phyloP scores from a whole-genome alignment of 2,113 vertebrate species.

The Hippolais icterina region DNA sequence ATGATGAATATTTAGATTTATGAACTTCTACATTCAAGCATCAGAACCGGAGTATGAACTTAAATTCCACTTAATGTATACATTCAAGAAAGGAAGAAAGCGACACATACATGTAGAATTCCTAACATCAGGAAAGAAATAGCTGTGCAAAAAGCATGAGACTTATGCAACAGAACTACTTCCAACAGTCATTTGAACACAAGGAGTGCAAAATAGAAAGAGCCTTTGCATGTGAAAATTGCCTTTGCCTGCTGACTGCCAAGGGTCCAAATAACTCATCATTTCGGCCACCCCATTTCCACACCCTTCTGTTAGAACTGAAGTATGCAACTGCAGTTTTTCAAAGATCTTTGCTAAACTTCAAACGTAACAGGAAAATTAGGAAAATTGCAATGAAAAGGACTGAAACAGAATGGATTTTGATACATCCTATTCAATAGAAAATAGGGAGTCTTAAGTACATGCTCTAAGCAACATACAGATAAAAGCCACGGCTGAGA shows the following conservation, averaged over 20 bases:
- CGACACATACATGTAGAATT: rapidly evolving
- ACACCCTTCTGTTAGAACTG: rapidly evolving
- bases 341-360: background rate
- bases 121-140: background rate
- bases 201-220: background rate
- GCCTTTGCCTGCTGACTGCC: background rate
- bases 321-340: background rate
- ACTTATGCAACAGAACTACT: background rate
- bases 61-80: background rate
- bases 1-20: background rate
- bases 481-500: background rate
- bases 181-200: background rate
- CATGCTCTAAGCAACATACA: background rate
- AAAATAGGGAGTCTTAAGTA: background rate
- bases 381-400: background rate
- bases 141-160: background rate
- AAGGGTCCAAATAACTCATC: background rate
- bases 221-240: background rate
- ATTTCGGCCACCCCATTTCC: background rate
- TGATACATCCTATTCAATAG: background rate
- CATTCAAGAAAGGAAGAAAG: background rate
- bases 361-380: background rate
- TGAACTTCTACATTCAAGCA: background rate
- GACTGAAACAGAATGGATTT: background rate
- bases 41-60: background rate